phyloP scores from a whole-genome alignment of 2,797 vertebrate species.

The Halcyon chelicuti region DNA sequence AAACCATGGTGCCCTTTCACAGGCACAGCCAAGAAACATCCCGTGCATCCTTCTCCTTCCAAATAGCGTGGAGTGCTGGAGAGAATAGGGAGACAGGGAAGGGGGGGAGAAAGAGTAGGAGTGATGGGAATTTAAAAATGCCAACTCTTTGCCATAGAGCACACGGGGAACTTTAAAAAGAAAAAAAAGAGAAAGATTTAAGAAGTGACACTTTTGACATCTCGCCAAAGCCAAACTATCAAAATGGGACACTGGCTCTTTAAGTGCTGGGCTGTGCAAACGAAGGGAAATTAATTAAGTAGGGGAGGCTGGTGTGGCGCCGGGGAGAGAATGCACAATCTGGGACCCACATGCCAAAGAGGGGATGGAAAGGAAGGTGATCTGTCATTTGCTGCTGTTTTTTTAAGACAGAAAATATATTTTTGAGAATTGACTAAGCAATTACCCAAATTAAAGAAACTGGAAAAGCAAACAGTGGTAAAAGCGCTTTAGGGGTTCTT shows the following conservation, averaged over 20 bases:
- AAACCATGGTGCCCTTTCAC: not conserved
- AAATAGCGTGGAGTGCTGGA: not conserved
- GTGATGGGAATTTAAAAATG: slow-evolving; percentile 23
- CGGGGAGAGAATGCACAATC: slow-evolving; percentile 81
- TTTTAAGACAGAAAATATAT: slow-evolving; percentile 87
- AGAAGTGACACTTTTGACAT: slow-evolving; percentile 78
- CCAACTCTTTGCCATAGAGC: slow-evolving; percentile 58
- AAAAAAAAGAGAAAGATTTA: slow-evolving; percentile 67
- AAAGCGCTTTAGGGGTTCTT: slow-evolving; percentile 52
- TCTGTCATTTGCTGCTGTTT: slow-evolving; percentile 86
- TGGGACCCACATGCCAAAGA: slow-evolving; percentile 82
- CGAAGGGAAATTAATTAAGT: slow-evolving; percentile 87
- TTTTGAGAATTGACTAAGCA: slow-evolving; percentile 82
- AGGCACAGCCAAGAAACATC: not conserved
- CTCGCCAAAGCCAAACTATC: slow-evolving; percentile 75
- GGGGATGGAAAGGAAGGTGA: slow-evolving; percentile 81
- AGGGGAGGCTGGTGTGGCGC: slow-evolving; percentile 84
- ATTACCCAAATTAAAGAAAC: slow-evolving; percentile 87
- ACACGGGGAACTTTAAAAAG: slow-evolving; percentile 47
- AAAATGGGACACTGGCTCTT: slow-evolving; percentile 84
- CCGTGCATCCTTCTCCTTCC: not conserved
- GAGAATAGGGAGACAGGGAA: not conserved
- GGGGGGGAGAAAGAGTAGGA: not conserved
- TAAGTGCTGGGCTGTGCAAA: slow-evolving; percentile 80
- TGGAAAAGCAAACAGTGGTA: slow-evolving; percentile 83